Evolutionary conservation across 1,140 invertebrate genomes (phyloP), one percentile per base, ranked within the genome.

Genomic region (Scaptomyza montana): DNA sequence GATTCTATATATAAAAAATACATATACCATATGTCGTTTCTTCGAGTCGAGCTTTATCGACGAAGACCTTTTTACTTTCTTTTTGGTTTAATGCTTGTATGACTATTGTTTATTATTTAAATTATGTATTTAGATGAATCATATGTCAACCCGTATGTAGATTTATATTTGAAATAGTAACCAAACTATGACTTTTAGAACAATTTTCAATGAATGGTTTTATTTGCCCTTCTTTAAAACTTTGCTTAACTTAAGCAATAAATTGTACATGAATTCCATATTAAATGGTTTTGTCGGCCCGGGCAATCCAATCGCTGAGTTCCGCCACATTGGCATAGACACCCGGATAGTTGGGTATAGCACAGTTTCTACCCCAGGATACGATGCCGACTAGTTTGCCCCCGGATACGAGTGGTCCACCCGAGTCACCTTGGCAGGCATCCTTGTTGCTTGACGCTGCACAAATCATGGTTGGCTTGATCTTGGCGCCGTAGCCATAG

Each of bases 351-450:
- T 56, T 10, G 59, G 63, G 47, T 21, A 62, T 56, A 47, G 92
- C 81, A 28, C 78, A 77, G 1, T 79, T 61, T 19, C 69, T 55
- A 45, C 90, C 79, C 72, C 77, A 77, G 46, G 92, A 90, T 4
- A 73, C 74, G 4, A 75, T 25, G 25, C 91, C 90, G 12, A 90
- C 77, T 0, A 90, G 82, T 13, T 69, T 49, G 2, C 75, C 85
- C 6, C 57, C 69, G 5, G 76, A 72, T 3, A 90, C 89, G 16
- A 90, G 77, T 21, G 89, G 89, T 39, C 89, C 89, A 19, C 89
- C 89, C 0, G 89, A 91, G 12, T 91, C 89, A 3, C 89, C 89
- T 43, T 91, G 76, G 28, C 89, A 91, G 5, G 89, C 66, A 71
- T 91, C 89, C 62, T 86, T 89, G 5, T 73, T 67, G 10, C 51